A percentile compares a stretch with the other conserved stretches of the same genome.
Evolutionary conservation across 2,113 vertebrate genomes (phyloP).

Genomic region (Tychaedon coryphoeus): DNA sequence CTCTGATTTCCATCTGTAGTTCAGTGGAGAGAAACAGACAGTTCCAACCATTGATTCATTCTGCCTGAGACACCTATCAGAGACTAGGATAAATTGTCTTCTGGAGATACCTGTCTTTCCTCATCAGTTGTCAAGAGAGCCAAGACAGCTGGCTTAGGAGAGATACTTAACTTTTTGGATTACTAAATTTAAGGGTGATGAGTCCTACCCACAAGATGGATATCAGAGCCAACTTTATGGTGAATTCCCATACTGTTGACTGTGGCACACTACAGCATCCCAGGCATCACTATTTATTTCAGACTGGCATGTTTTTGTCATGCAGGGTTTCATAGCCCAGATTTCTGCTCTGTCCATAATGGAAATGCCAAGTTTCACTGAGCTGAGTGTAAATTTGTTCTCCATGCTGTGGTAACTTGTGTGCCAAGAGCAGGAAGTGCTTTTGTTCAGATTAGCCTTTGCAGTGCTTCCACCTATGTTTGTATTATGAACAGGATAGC

Average conservation of each 20-base stretch:
- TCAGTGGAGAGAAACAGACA: not conserved
- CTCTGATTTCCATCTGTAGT: not conserved
- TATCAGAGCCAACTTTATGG: not conserved
- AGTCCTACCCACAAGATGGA: not conserved
- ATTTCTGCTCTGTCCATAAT: not conserved
- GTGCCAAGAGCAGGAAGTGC: not conserved
- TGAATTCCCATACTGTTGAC: not conserved
- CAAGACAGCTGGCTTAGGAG: not conserved
- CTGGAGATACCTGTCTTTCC: not conserved
- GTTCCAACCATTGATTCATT: not conserved
- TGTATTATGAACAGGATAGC: not conserved
- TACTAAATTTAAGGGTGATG: not conserved
- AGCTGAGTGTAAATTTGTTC: not conserved
- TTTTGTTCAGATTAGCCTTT: not conserved
- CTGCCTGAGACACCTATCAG: not conserved
- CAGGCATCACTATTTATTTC: not conserved
- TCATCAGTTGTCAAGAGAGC: not conserved
- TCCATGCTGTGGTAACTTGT: not conserved
- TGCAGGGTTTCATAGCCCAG: not conserved
- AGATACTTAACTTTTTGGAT: not conserved
- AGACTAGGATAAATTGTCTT: constrained; percentile 9
- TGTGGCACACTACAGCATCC: not conserved
- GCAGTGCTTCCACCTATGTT: not conserved
- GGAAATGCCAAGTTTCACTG: not conserved
- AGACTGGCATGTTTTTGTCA: not conserved